These are phyloP conservation scores for Priocnemis perturbator DNA, from an alignment of 2,888 invertebrate genomes.

Conservation along the genomic window DNA sequence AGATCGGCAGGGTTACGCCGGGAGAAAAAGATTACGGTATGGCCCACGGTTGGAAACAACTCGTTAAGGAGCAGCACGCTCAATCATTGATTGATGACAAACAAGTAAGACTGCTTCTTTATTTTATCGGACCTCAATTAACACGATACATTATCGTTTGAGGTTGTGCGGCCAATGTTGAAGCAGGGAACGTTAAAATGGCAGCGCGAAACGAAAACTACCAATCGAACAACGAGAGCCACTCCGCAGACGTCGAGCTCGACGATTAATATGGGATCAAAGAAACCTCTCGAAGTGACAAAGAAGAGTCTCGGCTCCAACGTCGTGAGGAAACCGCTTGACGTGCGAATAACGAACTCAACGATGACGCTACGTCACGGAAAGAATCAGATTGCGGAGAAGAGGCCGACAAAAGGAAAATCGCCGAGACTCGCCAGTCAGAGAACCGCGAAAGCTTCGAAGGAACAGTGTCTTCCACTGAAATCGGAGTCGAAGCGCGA, in stretches of 20 bases:
- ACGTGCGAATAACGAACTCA: too few species aligned
- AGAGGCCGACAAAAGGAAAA: too few species aligned
- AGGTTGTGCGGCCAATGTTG: conserved; percentile 8
- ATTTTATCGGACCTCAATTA: background rate
- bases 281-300: too few species aligned
- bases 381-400: too few species aligned
- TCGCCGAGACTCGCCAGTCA: too few species aligned
- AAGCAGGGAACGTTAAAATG: conserved; percentile 2
- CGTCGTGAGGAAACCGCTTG: too few species aligned
- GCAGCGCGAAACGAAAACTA: background rate
- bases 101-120: conserved; percentile 25
- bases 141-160: conserved; percentile 18
- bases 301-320: too few species aligned
- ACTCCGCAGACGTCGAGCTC: background rate
- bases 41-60: conserved; percentile 51
- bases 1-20: conserved; percentile 15
- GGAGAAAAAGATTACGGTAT: conserved; percentile 31
- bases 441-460: too few species aligned
- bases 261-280: background rate
- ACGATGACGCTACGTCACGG: too few species aligned
- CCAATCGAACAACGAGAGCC: background rate
- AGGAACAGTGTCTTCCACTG: too few species aligned
- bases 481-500: too few species aligned
- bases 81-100: conserved; percentile 21
- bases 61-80: conserved; percentile 47